Conservation (phyloP, 2,113 vertebrate species). For the Gambusia affinis region DNA sequence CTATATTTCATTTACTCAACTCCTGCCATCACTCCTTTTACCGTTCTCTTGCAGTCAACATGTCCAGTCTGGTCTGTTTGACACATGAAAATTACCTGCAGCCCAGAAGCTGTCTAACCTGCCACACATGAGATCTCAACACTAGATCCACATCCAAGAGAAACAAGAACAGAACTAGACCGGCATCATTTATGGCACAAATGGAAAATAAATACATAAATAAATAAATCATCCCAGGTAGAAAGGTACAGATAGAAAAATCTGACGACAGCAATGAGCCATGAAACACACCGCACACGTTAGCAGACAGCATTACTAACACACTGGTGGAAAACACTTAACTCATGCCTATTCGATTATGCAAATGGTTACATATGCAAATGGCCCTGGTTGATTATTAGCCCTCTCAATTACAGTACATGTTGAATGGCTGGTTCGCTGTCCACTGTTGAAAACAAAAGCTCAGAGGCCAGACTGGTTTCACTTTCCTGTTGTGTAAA, state of each 20-base stretch:
- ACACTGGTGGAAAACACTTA: slow-evolving; percentile 61
- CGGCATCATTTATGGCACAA: background rate
- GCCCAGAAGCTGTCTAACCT: slow-evolving; percentile 6
- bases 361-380: slow-evolving; percentile 72
- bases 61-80: slow-evolving; percentile 15
- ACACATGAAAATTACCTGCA: slow-evolving; percentile 27
- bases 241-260: slow-evolving; percentile 8
- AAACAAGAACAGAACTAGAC: slow-evolving; percentile 18
- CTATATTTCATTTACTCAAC: slow-evolving; percentile 25
- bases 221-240: background rate
- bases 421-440: slow-evolving; percentile 31
- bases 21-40: slow-evolving; percentile 24
- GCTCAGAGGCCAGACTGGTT: slow-evolving; percentile 21
- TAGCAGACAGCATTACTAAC: slow-evolving; percentile 55
- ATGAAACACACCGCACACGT: background rate
- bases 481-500: slow-evolving; percentile 34
- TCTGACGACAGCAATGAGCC: background rate
- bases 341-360: slow-evolving; percentile 74
- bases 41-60: background rate
- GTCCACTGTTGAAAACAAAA: slow-evolving; percentile 44
- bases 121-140: slow-evolving; percentile 2
- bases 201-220: background rate
- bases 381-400: slow-evolving; percentile 64
- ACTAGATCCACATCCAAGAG: slow-evolving; percentile 14
- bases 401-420: slow-evolving; percentile 64